Evolutionary conservation across 2,888 invertebrate genomes (phyloP).

Genomic region (Nephrotoma appendiculata): DNA sequence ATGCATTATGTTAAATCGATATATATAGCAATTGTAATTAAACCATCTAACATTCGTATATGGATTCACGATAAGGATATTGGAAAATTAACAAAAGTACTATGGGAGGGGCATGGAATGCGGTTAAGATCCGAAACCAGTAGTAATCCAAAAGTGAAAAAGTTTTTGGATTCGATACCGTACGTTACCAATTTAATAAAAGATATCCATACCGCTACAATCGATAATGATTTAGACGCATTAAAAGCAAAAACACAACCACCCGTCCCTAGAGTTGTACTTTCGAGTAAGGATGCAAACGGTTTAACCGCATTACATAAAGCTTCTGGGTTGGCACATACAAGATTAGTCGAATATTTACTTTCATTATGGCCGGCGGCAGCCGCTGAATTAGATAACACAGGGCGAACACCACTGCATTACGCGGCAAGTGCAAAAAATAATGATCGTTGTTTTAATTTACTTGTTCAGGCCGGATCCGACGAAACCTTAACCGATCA

Average conservation of each 20-base stretch:
- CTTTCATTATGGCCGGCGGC: conserved; percentile 52
- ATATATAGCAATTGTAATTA: conserved; percentile 54
- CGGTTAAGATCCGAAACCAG: conserved; percentile 70
- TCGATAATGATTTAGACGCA: conserved; percentile 59
- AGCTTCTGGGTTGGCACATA: conserved; percentile 70
- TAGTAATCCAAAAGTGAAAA: conserved; percentile 66
- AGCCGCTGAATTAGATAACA: conserved; percentile 56
- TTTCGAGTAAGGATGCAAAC: conserved; percentile 62
- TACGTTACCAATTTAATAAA: conserved; percentile 77
- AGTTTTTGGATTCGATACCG: conserved; percentile 85
- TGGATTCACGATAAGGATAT: conserved; percentile 92
- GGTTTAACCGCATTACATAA: conserved; percentile 80
- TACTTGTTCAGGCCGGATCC: conserved; percentile 66
- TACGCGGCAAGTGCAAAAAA: conserved; percentile 73
- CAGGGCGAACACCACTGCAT: conserved; percentile 77
- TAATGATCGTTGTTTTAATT: conserved; percentile 59
- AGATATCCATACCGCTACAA: conserved; percentile 63
- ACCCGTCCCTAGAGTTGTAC: conserved; percentile 53
- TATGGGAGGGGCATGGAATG: conserved; percentile 83
- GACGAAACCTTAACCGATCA: conserved; percentile 72
- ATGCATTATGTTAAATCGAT: neutral
- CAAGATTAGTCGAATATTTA: conserved; percentile 59
- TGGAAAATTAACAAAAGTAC: conserved; percentile 67
- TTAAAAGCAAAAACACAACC: conserved; percentile 49
- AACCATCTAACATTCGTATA: conserved; percentile 79